Evolutionary conservation across 2,113 vertebrate genomes (phyloP), one percentile per base, ranked within the genome.

Genomic region (Gnathonemus echidnorhynchus): DNA sequence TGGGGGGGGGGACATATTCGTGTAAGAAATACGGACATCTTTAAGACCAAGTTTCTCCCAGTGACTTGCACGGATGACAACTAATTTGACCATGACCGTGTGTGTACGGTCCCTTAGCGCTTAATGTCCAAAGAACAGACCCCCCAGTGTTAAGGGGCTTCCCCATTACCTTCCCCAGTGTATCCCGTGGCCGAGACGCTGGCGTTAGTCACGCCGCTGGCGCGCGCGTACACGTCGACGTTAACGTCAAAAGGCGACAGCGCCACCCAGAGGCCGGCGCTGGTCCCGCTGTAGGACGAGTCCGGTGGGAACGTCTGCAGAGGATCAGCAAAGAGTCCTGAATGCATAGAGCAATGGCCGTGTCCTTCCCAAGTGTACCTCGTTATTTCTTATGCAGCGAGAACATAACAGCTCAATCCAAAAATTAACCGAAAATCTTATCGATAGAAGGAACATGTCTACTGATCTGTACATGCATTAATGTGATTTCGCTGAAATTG

Each of bases 251-350:
- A 27, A 9, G 56, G 49, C 6, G 9, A 74, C 52, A 91, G 83
- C 39, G 85, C 80, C 6, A 90, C 24, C 53, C 90, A 90, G 39
- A 91, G 49, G 13, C 91, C 91, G 31, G 91, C 89, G 74, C 89
- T 90, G 0, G 80, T 39, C 19, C 91, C 88, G 17, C 80, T 89
- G 70, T 91, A 91, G 0, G 91, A 89, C 3, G 89, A 27, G 27
- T 90, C 80, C 27, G 52, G 74, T 24, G 46, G 49, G 49, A 91
- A 91, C 31, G 2, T 31, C 91, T 91, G 88, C 62, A 58, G 11
- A 31, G 66, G 5, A 13, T 46, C 11, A 52, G 45, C 46, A 21
- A 3, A 88, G 3, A 88, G 21, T 24, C 19, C 35, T 19, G 2
- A 89, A 80, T 10, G 24, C 83, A 24, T 48, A 21, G 70, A 77